Base-by-base conservation (phyloP, 2,113 vertebrate species). In the Gasterosteus aculeatus region DNA sequence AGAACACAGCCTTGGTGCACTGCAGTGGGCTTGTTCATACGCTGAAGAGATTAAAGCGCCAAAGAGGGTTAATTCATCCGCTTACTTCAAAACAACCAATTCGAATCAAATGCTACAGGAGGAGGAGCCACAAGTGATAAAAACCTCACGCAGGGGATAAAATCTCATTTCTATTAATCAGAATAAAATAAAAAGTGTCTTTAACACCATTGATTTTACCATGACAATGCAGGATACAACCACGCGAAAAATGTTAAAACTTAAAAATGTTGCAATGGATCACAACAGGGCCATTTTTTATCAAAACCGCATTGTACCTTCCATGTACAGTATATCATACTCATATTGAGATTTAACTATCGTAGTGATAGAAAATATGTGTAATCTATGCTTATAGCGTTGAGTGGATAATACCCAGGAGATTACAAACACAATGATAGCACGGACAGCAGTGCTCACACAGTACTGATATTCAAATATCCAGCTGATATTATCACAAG, bases 381-480 rank as follows among this genome's bases (percentile, higher is more conserved):
- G 59, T 19, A 61, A 71, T 79, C 35, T 56, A 42, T 69, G 46
- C n/a, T 56, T 29, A 61, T 51, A n/a, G 31, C 14, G 46, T 51
- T 33, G 22, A 63, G n/a, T 5, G 42, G 29, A 75, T 65, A 57
- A 74, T 61, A 56, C 44, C 6, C 3, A 11, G 35, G 46, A 81
- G 76, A 83, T 77, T 72, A 74, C 47, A 44, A 29, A 39, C 26
- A 29, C 19, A 38, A 5, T 16, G 59, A 78, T 61, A 69, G 59
- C 60, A 14, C 1, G 15, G 31, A 47, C 29, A 66, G 58, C 33
- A 15, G 16, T 4, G 69, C 19, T 77, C 56, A 64, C 26, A 56
- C 61, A 67, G 73, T 29, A 72, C 51, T 75, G 81, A 84, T 83
- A 82, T 84, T 80, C 67, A 84, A 78, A 86, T 76, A 65, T 47